A percentile compares a stretch with the other conserved stretches of the same genome.
Conservation (phyloP, 2,113 vertebrate species). For the Bufo bufo region DNA sequence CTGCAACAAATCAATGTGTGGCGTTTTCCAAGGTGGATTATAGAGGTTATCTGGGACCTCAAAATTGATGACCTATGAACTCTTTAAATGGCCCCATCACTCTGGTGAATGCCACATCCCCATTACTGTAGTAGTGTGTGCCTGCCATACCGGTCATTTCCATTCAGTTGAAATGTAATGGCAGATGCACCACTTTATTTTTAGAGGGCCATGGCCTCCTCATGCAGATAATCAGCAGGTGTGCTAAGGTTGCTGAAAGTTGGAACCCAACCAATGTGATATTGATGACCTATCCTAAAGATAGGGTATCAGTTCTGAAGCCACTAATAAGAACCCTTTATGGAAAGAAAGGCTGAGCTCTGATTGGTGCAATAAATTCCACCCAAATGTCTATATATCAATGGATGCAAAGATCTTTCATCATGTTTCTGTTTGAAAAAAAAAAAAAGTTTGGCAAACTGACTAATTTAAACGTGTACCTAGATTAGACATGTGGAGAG, state of each 20-base stretch:
- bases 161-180: no score
- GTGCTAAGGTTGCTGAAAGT: no score
- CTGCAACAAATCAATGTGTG: neutral
- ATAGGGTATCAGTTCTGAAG: neutral
- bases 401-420: neutral
- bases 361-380: neutral
- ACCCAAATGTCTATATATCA: neutral
- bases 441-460: neutral
- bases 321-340: no score
- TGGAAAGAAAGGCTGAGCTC: neutral
- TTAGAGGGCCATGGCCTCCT: no score
- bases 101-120: no score
- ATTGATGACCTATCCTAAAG: neutral
- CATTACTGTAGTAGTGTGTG: no score
- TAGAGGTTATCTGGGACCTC: neutral
- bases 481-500: neutral
- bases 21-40: neutral
- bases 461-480: neutral
- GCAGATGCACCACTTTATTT: no score
- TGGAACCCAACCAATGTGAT: no score
- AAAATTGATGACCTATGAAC: neutral
- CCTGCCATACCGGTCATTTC: no score
- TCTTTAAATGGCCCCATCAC: no score
- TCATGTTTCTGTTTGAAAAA: neutral
- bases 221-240: no score